phyloP scores from a whole-genome alignment of 1,140 invertebrate species.

The Oppia nitens region DNA sequence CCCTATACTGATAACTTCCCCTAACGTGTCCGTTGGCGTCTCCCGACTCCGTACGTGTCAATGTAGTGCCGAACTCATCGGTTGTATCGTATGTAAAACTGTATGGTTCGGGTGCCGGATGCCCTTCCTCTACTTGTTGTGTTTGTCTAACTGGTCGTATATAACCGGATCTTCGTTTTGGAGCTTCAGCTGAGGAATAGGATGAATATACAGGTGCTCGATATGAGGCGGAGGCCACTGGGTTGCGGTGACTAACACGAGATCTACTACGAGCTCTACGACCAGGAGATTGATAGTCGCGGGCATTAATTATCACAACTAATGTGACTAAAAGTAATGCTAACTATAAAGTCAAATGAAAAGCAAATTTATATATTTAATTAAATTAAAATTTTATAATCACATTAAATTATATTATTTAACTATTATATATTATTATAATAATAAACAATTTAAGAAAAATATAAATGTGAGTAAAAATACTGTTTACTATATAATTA shows the following conservation, averaged over 20 bases:
- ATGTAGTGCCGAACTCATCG: constrained; percentile 20
- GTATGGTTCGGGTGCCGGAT: constrained; percentile 18
- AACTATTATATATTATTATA: too few relatives aligned
- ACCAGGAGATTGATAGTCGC: background rate
- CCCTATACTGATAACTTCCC: constrained; percentile 19
- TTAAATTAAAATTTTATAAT: too few relatives aligned
- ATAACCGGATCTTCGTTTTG: constrained; percentile 8
- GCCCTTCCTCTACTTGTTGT: background rate
- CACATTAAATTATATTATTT: too few relatives aligned
- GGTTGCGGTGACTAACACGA: background rate
- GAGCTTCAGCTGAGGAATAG: constrained; percentile 8
- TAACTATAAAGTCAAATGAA: background rate
- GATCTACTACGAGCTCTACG: background rate
- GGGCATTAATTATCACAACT: background rate
- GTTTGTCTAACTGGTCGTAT: background rate
- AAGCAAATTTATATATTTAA: too few relatives aligned
- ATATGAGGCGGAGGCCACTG: background rate
- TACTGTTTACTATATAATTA: too few relatives aligned
- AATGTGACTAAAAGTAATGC: background rate
- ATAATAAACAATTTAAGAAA: too few relatives aligned
- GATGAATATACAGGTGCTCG: background rate
- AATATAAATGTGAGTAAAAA: too few relatives aligned
- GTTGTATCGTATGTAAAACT: constrained; percentile 20
- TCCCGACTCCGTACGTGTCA: constrained; percentile 18
- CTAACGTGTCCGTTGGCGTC: constrained; percentile 19